Evolutionary conservation across 2,113 vertebrate species (phyloP), one percentile per base, ranked within the genome.

Genomic region (Carassius carassius): DNA sequence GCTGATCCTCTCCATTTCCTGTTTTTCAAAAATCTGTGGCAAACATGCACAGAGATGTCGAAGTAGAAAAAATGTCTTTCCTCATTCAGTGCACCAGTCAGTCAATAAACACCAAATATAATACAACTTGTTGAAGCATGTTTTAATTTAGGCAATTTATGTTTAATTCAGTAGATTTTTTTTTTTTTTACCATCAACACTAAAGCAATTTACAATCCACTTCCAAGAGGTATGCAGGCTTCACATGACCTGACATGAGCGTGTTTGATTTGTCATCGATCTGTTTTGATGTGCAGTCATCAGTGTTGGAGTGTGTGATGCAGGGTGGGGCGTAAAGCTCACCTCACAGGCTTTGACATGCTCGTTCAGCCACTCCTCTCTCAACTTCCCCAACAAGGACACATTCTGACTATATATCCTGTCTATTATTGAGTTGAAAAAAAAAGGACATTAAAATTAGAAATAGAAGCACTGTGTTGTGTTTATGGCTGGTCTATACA

Each of bases 301-400:
- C 37, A 11, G 54, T 85, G 63, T 74, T 54, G 25, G 51, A 35
- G 74, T 63, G 54, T 86, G 65, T 62, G 56, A 32, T 63, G 58
- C 54, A 16, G 56, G 47, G 14, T 9, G 2, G 11, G 29, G 23
- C 67, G 76, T 58, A 62, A 13, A 21, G 73, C 83, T 91, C 92
- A 99, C 98, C 96, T 98, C 96, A 0, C 98, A 99, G 58, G 96
- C 93, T 78, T 93, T 96, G 83, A 95, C 58, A 63, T 99, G 96
- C 21, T 99, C 97, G 0, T 91, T 96, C 89, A 95, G 91, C 98
- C 98, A 98, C 3, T 98, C 97, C 14, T 97, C 96, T n/a, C 94
- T 91, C 32, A 96, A 65, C 86, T 94, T 97, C 44, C 94, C 96
- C 86, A 99, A 83, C 0, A 70, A 47, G 4, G 58, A 89, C 75